Evolutionary conservation across 2,797 vertebrate species (phyloP).

Genomic region (Tauraco hartlaubi): DNA sequence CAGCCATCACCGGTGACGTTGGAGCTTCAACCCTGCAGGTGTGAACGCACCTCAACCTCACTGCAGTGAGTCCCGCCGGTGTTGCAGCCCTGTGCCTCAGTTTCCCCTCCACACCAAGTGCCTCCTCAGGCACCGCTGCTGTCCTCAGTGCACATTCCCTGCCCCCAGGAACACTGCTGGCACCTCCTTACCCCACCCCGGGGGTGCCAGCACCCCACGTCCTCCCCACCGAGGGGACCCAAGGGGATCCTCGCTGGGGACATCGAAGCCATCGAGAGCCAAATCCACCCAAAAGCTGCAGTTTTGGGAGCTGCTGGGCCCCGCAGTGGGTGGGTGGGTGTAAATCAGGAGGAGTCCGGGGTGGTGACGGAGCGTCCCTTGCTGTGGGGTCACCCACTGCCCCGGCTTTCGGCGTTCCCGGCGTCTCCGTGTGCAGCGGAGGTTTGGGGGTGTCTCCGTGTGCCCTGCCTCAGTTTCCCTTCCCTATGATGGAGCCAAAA

Average conservation of each 20-base stretch:
- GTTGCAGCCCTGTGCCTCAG: not conserved
- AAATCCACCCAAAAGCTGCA: accelerated
- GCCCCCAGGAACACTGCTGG: not conserved
- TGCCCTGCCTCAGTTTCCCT: not conserved
- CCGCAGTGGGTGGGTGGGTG: not conserved
- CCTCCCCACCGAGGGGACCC: not conserved
- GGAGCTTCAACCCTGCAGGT: not conserved
- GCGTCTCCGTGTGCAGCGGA: not conserved
- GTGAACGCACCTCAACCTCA: not conserved
- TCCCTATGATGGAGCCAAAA: not conserved
- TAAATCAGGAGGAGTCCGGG: not conserved
- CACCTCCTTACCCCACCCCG: not conserved
- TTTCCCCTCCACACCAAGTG: not conserved
- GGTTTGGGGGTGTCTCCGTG: accelerated
- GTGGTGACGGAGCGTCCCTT: not conserved
- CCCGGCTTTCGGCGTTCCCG: accelerated
- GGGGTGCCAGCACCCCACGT: not conserved
- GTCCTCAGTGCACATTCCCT: not conserved
- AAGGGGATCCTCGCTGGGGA: accelerated
- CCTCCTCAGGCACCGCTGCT: not conserved
- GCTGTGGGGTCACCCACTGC: accelerated
- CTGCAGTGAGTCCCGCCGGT: accelerated
- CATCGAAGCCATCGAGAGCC: accelerated
- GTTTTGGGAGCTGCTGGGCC: accelerated
- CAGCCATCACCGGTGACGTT: accelerated